phyloP scores from a whole-genome alignment of 2,113 vertebrate species.

The Galemys pyrenaicus region DNA sequence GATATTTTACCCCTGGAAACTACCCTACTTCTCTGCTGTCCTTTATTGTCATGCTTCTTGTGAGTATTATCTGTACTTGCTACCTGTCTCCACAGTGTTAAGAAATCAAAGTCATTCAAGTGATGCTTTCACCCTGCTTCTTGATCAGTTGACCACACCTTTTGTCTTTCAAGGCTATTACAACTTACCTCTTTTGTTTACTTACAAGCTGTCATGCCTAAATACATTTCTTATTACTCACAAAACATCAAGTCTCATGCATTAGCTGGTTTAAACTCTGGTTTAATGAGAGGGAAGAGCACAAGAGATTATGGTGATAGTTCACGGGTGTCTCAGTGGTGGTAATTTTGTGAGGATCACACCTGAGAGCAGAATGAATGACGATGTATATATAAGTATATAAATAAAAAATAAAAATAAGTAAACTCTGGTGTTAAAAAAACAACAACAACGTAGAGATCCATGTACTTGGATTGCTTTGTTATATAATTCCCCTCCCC shows the following conservation, averaged over 20 bases:
- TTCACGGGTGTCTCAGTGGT: too few species aligned
- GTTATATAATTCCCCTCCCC: background rate
- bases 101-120: background rate
- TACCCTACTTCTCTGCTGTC: background rate
- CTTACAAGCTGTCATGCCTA: background rate
- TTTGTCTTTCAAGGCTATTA: background rate
- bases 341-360: too few species aligned
- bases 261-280: background rate
- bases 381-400: too few species aligned
- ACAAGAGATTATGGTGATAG: too few species aligned
- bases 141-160: background rate
- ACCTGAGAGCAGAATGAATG: too few species aligned
- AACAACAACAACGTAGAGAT: too few species aligned
- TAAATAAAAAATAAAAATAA: too few species aligned
- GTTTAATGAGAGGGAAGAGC: too few species aligned
- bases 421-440: too few species aligned
- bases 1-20: background rate
- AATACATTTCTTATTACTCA: slow-evolving; percentile 16
- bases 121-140: background rate
- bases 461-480: slow-evolving; percentile 40
- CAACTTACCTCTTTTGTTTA: background rate
- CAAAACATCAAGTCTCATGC: background rate
- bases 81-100: background rate
- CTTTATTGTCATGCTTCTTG: background rate
- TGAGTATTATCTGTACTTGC: background rate